Evolutionary conservation across 1,140 invertebrate species (phyloP).

Genomic region (Saxidomus purpurata): DNA sequence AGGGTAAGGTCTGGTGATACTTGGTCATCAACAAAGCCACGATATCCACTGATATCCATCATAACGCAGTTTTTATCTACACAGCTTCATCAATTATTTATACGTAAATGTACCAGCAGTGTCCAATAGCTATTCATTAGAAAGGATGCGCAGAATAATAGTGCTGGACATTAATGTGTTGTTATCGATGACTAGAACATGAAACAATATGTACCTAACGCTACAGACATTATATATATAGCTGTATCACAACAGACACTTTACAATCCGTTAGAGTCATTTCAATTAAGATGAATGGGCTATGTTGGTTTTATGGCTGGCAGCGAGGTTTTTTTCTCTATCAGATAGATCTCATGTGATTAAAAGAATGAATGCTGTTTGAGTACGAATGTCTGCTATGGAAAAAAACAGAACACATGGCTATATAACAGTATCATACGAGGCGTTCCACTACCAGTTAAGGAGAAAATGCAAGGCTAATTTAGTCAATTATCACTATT

Average conservation of each 20-base stretch:
- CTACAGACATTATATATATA: neutral
- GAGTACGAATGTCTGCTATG: no score
- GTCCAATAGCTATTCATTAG: slow-evolving; percentile 34
- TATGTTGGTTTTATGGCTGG: no score
- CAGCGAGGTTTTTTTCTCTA: no score
- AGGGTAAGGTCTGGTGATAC: neutral
- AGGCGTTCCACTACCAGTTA: no score
- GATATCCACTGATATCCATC: neutral
- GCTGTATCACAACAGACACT: neutral
- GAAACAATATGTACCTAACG: slow-evolving; percentile 3
- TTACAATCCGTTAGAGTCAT: no score
- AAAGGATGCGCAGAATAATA: slow-evolving; percentile 12
- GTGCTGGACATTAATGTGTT: slow-evolving; percentile 9
- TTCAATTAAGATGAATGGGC: no score
- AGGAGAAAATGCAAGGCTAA: no score
- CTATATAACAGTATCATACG: no score
- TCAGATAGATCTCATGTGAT: no score
- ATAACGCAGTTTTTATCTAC: slow-evolving; percentile 9
- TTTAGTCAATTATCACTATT: no score
- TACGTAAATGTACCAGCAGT: slow-evolving; percentile 12
- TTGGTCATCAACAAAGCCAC: neutral
- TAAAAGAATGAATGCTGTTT: no score
- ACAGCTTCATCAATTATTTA: slow-evolving; percentile 17
- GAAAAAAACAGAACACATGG: no score
- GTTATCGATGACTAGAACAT: neutral